These are phyloP conservation scores for Toxotes chatareus DNA, from an alignment of 2,113 vertebrate species.

Conservation along the genomic window DNA sequence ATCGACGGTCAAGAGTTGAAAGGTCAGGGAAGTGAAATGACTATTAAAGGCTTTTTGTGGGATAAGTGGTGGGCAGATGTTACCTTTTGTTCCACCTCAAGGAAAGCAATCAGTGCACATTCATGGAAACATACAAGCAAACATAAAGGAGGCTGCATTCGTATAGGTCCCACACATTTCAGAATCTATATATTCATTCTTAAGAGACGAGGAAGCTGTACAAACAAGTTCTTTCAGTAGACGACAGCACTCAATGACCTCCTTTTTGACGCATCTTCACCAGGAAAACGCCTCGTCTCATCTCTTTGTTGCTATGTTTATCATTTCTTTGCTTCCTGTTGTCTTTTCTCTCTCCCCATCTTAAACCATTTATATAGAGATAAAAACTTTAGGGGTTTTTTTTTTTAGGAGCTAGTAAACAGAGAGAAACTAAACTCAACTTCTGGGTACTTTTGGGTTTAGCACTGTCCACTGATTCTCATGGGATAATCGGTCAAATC, in stretches of 20 bases:
- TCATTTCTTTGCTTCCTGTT: background rate
- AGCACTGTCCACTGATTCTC: background rate
- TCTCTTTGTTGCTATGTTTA: background rate
- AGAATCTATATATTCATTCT: background rate
- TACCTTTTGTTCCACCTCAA: background rate
- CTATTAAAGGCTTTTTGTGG: background rate
- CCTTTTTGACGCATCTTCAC: background rate
- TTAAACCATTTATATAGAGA: background rate
- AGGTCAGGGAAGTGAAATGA: background rate
- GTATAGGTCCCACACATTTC: background rate
- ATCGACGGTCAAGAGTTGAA: background rate
- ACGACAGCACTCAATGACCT: background rate
- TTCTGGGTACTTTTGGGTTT: background rate
- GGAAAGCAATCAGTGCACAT: background rate
- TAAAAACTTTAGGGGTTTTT: background rate
- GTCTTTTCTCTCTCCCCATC: background rate
- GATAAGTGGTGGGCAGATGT: background rate
- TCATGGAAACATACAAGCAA: background rate
- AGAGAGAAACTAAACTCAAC: background rate
- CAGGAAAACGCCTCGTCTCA: background rate
- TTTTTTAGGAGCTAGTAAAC: background rate
- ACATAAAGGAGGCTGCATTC: background rate
- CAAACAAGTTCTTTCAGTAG: background rate
- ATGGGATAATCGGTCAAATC: background rate
- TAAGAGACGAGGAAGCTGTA: background rate